phyloP scores from a whole-genome alignment of 2,113 vertebrate species.

The Pyxicephalus adspersus region DNA sequence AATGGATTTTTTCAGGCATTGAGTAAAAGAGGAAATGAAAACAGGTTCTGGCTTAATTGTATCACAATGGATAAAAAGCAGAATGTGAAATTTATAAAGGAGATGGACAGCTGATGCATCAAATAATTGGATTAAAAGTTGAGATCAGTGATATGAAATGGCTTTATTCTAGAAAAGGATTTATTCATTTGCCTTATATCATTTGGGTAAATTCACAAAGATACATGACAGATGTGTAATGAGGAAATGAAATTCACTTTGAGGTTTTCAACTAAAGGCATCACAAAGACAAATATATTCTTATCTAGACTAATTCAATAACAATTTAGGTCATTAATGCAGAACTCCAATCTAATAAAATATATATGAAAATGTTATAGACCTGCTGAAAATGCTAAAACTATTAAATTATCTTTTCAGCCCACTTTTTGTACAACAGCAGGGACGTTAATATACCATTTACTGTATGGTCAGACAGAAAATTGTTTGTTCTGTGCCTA shows the following conservation, averaged over 20 bases:
- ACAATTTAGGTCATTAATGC: too few species aligned
- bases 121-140: slow-evolving; percentile 10
- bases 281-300: too few species aligned
- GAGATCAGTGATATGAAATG: background rate
- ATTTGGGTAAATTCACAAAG: background rate
- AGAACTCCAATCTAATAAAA: too few species aligned
- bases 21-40: slow-evolving; percentile 11
- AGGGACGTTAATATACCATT: too few species aligned
- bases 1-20: slow-evolving; percentile 8
- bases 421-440: too few species aligned
- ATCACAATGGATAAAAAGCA: slow-evolving; percentile 1
- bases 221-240: background rate
- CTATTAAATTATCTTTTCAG: too few species aligned
- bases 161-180: background rate
- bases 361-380: too few species aligned
- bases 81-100: background rate
- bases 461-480: too few species aligned
- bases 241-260: background rate
- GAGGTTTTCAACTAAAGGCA: background rate
- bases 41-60: background rate
- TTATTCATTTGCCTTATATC: background rate
- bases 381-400: too few species aligned
- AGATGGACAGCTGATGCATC: background rate
- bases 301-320: too few species aligned
- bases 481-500: too few species aligned